phyloP scores from a whole-genome alignment of 2,113 vertebrate species.

The Dolichotis patagonum region DNA sequence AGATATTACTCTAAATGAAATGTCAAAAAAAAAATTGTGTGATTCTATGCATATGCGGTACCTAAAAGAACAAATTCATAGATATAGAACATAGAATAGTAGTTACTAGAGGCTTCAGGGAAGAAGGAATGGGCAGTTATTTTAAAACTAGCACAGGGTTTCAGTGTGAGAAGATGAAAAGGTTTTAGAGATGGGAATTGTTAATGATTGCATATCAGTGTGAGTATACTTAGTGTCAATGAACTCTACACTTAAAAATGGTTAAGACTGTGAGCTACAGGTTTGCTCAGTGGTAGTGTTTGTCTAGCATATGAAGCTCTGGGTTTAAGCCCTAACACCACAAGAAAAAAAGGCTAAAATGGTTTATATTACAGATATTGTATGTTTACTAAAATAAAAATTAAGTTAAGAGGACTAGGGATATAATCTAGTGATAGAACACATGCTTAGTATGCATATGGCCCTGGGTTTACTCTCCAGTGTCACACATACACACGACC shows the following conservation, averaged over 20 bases:
- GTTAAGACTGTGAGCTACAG: not conserved
- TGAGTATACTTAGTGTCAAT: not conserved
- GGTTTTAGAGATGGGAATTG: not conserved
- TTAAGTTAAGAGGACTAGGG: not conserved
- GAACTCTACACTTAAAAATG: not conserved
- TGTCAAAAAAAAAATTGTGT: not conserved
- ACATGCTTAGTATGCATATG: not conserved
- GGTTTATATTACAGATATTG: not conserved
- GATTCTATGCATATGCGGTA: not conserved
- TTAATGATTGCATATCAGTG: not conserved
- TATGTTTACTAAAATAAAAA: not conserved
- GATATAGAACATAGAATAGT: not conserved
- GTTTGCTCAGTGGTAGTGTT: not conserved
- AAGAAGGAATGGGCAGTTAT: not conserved
- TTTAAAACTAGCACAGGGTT: not conserved
- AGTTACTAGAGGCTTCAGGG: not conserved
- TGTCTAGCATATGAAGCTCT: not conserved
- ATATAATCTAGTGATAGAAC: not conserved
- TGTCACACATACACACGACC: not conserved
- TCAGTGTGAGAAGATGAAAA: not conserved
- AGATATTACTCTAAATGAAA: not conserved
- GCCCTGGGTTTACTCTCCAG: not conserved
- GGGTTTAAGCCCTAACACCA: not conserved
- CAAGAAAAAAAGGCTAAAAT: not conserved
- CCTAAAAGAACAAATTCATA: not conserved